Conservation (phyloP, 2,888 invertebrate species). For the Crossocerus cetratus region DNA sequence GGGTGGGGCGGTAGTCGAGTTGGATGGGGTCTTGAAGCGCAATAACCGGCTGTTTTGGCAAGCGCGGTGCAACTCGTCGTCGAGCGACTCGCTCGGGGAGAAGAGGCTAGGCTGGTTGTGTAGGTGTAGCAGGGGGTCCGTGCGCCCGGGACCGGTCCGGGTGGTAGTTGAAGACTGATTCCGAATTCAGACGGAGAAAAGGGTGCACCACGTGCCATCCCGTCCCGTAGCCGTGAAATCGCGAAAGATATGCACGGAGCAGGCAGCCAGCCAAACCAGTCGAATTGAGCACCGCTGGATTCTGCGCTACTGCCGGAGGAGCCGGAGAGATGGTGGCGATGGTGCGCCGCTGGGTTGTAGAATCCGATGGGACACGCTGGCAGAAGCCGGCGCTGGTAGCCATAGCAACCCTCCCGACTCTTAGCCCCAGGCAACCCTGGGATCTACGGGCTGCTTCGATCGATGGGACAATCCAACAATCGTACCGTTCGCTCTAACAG, state of each 20-base stretch:
- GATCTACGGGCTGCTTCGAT: constrained; percentile 65
- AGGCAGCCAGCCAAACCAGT: constrained; percentile 39
- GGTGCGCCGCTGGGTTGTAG: background rate
- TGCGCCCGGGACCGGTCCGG: no score
- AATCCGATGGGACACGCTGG: constrained; percentile 52
- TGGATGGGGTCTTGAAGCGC: no score
- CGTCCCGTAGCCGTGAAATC: background rate
- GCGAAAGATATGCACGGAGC: constrained; percentile 29
- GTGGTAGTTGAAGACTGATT: background rate
- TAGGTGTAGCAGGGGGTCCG: background rate
- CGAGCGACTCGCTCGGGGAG: no score
- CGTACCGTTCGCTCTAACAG: constrained; percentile 14
- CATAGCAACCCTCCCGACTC: constrained; percentile 67
- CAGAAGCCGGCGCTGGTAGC: constrained; percentile 60
- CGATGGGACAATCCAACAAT: constrained; percentile 56
- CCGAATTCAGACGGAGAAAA: background rate
- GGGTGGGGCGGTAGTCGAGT: no score
- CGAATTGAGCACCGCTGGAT: background rate
- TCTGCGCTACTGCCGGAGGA: background rate
- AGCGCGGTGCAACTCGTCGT: no score
- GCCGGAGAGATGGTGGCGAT: background rate
- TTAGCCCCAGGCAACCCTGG: constrained; percentile 55
- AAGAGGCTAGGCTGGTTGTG: no score
- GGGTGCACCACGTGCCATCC: constrained; percentile 1
- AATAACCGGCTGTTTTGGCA: no score